Evolutionary conservation across 2,888 invertebrate species (phyloP).

Genomic region (Melolontha melolontha): DNA sequence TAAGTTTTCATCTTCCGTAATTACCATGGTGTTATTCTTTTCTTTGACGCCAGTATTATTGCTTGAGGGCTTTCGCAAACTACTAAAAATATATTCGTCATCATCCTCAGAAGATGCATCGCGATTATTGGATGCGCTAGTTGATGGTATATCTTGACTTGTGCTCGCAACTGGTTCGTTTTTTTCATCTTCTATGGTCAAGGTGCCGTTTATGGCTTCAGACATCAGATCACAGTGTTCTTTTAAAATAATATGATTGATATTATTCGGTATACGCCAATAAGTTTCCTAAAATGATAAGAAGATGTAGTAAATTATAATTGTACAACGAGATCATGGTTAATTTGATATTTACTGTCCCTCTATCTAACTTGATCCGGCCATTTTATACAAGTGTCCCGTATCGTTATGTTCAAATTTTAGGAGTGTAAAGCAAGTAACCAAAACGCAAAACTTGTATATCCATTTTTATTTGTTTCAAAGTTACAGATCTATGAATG

Average conservation of each 20-base stretch:
- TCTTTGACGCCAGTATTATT: not conserved
- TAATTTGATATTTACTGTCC: too few relatives aligned
- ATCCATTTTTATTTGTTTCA: too few relatives aligned
- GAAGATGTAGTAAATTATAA: not conserved
- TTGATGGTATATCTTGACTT: not conserved
- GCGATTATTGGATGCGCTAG: not conserved
- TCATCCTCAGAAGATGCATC: constrained; percentile 51
- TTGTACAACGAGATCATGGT: too few relatives aligned
- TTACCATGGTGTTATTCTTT: not conserved
- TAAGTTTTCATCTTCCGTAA: not conserved
- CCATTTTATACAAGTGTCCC: too few relatives aligned
- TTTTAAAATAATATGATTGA: constrained; percentile 69
- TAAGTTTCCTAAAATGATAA: constrained; percentile 76
- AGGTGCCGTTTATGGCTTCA: constrained; percentile 69
- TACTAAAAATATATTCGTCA: constrained; percentile 61
- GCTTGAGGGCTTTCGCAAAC: not conserved
- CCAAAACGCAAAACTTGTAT: too few relatives aligned
- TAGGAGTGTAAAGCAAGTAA: too few relatives aligned
- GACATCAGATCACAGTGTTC: constrained; percentile 70
- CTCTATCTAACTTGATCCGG: too few relatives aligned
- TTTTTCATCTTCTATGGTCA: constrained; percentile 47
- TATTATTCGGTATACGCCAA: constrained; percentile 85
- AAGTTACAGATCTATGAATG: too few relatives aligned
- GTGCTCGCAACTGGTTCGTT: too few relatives aligned
- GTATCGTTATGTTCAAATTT: too few relatives aligned